Conservation (phyloP, 2,113 vertebrate species). For the Melanerpes aurifrons region DNA sequence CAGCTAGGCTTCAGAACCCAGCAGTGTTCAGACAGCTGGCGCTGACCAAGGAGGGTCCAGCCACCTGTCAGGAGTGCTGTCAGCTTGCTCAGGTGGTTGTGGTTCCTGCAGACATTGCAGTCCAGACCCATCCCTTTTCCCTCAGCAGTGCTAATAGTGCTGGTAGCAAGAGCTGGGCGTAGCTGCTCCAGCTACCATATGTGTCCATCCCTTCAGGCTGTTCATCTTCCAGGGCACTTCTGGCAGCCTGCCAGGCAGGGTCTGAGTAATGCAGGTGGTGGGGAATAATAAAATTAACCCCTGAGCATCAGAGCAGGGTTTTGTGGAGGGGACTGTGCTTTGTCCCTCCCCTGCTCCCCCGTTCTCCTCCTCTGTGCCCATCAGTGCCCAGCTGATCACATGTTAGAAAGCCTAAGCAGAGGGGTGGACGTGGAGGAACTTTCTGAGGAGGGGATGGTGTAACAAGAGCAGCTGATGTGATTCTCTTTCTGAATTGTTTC, state of each 20-base stretch:
- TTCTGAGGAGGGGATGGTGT: background rate
- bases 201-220: conserved; percentile 14
- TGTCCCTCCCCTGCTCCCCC: background rate
- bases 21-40: background rate
- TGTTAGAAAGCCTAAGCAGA: background rate
- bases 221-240: conserved; percentile 8
- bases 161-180: background rate
- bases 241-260: background rate
- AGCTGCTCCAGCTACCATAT: conserved; percentile 15
- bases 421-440: background rate
- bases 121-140: background rate
- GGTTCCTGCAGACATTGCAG: fast-evolving
- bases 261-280: conserved; percentile 17
- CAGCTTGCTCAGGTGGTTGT: fast-evolving
- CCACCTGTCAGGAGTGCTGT: background rate
- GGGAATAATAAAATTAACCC: conserved; percentile 32
- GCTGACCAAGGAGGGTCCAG: fast-evolving
- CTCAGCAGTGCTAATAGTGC: background rate
- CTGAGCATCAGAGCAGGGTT: background rate
- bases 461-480: background rate
- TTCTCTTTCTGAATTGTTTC: background rate
- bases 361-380: background rate
- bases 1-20: background rate
- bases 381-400: background rate
- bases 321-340: background rate